phyloP scores from a whole-genome alignment of 2,888 invertebrate genomes.

The Rhagium mordax region DNA sequence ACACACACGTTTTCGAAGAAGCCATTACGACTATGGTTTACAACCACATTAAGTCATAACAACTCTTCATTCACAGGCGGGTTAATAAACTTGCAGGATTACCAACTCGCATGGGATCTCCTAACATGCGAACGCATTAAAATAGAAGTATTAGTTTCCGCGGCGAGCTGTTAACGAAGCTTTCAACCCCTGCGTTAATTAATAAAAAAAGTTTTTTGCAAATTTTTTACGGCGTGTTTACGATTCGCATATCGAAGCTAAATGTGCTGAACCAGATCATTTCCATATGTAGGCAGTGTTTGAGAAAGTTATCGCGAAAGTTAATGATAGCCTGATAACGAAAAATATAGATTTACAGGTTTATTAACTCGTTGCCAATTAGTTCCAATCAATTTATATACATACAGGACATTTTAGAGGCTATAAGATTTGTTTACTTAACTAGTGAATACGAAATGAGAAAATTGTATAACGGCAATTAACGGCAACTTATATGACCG shows the following conservation, averaged over 20 bases:
- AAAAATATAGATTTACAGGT: neutral
- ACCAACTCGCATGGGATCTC: constrained; percentile 5
- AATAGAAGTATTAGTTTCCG: constrained; percentile 1
- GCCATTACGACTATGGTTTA: neutral
- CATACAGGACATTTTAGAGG: no score
- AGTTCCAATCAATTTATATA: neutral
- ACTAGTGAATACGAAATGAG: no score
- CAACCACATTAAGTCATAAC: constrained; percentile 5
- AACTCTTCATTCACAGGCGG: constrained; percentile 7
- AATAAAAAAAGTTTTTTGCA: neutral
- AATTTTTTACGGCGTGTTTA: no score
- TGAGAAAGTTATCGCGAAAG: constrained; percentile 5
- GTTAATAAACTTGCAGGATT: constrained; percentile 7
- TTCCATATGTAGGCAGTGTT: no score
- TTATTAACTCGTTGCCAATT: neutral
- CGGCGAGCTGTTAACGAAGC: neutral
- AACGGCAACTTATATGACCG: no score
- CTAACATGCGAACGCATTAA: neutral
- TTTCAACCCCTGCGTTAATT: neutral
- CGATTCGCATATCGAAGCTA: no score
- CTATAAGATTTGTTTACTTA: no score
- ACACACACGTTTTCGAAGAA: neutral
- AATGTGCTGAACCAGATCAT: no score
- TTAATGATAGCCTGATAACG: neutral
- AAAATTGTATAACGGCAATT: no score